Conservation (phyloP, 2,888 invertebrate species). For the Brenthis hecate region DNA sequence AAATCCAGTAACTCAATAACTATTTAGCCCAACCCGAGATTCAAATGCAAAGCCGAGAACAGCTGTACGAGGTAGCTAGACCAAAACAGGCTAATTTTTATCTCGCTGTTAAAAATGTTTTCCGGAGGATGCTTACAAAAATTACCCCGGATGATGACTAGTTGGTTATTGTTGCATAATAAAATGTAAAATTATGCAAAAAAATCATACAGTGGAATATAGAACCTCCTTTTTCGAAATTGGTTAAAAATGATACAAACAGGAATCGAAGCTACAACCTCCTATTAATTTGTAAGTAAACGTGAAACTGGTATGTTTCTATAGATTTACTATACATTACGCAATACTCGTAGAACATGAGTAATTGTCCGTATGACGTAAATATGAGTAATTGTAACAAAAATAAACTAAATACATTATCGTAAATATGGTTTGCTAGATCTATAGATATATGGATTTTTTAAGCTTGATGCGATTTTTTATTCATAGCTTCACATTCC, state of each 20-base stretch:
- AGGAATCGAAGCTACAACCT: conserved; percentile 1
- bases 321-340: conserved; percentile 16
- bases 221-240: neutral
- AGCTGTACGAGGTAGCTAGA: too few relatives aligned
- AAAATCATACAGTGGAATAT: too few relatives aligned
- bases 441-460: neutral
- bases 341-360: conserved; percentile 16
- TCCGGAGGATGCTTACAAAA: too few relatives aligned
- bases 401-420: conserved; percentile 25
- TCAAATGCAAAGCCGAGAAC: too few relatives aligned
- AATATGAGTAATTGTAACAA: conserved; percentile 16
- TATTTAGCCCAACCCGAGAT: too few relatives aligned
- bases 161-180: too few relatives aligned
- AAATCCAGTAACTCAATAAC: too few relatives aligned
- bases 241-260: neutral
- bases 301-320: neutral
- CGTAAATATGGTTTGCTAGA: conserved; percentile 6
- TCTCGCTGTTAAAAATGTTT: too few relatives aligned
- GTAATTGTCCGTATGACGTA: conserved; percentile 15
- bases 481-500: neutral
- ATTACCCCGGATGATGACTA: too few relatives aligned
- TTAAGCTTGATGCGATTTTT: neutral
- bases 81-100: too few relatives aligned
- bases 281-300: neutral
- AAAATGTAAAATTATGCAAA: too few relatives aligned